A percentile compares a stretch with the other conserved stretches of the same genome.
Evolutionary conservation across 2,113 vertebrate species (phyloP).

Genomic region (Pycnonotus jocosus): DNA sequence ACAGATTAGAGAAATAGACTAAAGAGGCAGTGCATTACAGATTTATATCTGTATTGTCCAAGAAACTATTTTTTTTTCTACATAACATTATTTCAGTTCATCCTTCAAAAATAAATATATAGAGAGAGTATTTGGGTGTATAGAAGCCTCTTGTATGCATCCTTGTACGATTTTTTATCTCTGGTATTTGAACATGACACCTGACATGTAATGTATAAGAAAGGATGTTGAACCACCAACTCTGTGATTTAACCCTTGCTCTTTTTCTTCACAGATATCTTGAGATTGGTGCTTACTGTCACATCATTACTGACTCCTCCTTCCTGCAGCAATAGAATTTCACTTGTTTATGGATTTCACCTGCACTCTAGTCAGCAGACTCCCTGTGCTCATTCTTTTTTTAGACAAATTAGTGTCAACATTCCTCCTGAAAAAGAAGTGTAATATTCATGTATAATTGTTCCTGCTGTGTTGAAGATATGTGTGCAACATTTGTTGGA

Average conservation of each 20-base stretch:
- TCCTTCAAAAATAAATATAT: background rate
- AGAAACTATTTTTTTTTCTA: background rate
- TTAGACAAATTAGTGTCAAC: background rate
- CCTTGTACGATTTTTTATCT: background rate
- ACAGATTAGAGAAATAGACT: background rate
- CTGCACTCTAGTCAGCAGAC: background rate
- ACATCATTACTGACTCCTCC: background rate
- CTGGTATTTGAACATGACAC: background rate
- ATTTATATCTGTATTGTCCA: background rate
- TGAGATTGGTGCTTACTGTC: background rate
- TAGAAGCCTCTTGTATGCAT: background rate
- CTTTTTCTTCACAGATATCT: background rate
- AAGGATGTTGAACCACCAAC: background rate
- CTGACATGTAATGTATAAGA: background rate
- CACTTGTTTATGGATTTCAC: background rate
- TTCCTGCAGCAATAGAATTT: background rate
- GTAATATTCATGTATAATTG: background rate
- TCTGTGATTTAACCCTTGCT: background rate
- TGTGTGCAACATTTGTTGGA: background rate
- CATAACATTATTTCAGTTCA: background rate
- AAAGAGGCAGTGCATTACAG: background rate
- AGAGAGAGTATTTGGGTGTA: background rate
- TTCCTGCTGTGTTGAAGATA: slow-evolving; percentile 9
- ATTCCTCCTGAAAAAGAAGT: background rate
- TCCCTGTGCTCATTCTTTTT: slow-evolving; percentile 1